A percentile compares a stretch with the other conserved stretches of the same genome.
Evolutionary conservation across 1,140 invertebrate genomes (phyloP).

Genomic region (Formica exsecta): DNA sequence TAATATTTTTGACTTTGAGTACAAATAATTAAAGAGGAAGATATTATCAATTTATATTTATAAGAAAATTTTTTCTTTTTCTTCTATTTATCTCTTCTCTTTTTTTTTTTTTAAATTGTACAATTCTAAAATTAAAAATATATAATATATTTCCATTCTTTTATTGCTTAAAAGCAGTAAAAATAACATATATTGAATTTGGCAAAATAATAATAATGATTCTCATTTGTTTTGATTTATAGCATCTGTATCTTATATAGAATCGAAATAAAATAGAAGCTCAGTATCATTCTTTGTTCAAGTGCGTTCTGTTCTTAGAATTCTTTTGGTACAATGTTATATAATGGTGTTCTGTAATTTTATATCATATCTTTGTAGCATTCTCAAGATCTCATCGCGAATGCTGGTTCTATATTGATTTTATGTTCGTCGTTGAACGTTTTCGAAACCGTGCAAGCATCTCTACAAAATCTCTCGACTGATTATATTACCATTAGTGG

Average conservation of each 20-base stretch:
- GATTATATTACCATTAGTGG: conserved; percentile 22
- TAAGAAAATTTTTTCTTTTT: not conserved
- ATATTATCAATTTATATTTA: not conserved
- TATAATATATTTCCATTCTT: not conserved
- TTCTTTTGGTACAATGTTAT: conserved; percentile 3
- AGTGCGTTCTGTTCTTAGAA: not conserved
- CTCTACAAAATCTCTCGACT: not conserved
- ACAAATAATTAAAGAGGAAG: not conserved
- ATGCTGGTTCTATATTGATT: conserved; percentile 7
- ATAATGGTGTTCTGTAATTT: conserved; percentile 12
- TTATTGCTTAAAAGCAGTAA: not conserved
- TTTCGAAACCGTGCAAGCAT: not conserved
- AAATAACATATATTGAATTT: conserved; percentile 4
- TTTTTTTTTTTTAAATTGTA: too few species aligned
- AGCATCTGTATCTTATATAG: not conserved
- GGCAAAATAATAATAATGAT: not conserved
- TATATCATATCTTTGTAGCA: conserved; percentile 2
- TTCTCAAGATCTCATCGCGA: conserved; percentile 13
- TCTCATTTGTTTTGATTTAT: not conserved
- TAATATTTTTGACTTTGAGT: not conserved
- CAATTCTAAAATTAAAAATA: too few species aligned
- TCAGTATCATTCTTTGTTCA: not conserved
- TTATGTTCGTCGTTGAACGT: not conserved
- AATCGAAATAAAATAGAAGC: not conserved
- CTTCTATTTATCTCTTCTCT: too few species aligned